These are phyloP conservation scores for Neopelma chrysocephalum DNA, from an alignment of 2,797 vertebrate species.

Conservation along the genomic window DNA sequence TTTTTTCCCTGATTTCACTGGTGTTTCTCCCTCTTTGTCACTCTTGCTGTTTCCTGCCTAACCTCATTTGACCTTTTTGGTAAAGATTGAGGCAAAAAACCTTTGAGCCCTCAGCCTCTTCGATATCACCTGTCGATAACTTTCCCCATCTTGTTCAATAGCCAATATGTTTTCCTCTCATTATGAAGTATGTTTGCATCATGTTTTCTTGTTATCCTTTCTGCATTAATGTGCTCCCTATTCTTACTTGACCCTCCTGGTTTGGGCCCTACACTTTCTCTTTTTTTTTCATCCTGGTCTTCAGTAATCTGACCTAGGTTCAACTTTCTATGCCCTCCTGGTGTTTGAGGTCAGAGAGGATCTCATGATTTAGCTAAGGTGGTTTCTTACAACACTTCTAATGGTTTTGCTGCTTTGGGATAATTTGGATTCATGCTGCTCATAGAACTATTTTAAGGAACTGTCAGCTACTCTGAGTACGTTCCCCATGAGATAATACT, in stretches of 20 bases:
- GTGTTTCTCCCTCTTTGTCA: constrained; percentile 12
- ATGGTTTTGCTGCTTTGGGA: constrained; percentile 22
- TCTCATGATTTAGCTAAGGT: not conserved
- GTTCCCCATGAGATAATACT: not conserved
- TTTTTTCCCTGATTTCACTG: constrained; percentile 35
- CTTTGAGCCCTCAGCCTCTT: not conserved
- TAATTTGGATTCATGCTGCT: not conserved
- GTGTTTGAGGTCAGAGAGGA: not conserved
- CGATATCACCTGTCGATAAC: not conserved
- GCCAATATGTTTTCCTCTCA: not conserved
- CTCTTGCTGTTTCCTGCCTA: constrained; percentile 1
- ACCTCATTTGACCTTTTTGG: constrained; percentile 16
- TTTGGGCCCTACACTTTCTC: not conserved
- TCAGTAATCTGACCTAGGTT: not conserved
- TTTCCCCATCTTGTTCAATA: not conserved
- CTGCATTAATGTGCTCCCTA: not conserved
- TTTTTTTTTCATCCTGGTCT: not conserved
- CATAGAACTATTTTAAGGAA: constrained; percentile 14
- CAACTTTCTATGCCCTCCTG: not conserved
- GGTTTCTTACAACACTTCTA: not conserved
- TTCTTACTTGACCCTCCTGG: not conserved
- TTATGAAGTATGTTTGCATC: not conserved
- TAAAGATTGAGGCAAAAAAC: constrained; percentile 6
- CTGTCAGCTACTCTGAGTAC: not conserved
- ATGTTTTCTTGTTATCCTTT: not conserved